Conservation (phyloP, 92 coral and sea anemone genomes). For the Palythoa grandiflora region DNA sequence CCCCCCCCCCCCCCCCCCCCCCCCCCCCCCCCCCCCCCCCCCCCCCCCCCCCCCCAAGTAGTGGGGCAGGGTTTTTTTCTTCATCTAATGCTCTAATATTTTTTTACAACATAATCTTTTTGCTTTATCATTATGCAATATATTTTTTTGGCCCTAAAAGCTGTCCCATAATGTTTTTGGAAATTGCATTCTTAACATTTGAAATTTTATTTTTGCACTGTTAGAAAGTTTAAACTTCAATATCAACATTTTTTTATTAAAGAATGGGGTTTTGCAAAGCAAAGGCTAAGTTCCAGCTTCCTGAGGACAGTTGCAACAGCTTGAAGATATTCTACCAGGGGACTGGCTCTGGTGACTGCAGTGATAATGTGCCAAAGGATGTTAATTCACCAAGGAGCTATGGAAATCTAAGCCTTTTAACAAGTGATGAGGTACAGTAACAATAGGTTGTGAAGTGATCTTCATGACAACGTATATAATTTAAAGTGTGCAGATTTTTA, state of each 20-base stretch:
- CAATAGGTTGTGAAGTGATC: too few species aligned
- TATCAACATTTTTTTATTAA: neutral
- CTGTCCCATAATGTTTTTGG: too few species aligned
- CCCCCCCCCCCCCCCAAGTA: too few species aligned
- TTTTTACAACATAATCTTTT: too few species aligned
- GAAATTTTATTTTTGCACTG: neutral
- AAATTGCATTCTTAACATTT: neutral
- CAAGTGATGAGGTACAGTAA: constrained; percentile 35
- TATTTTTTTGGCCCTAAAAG: too few species aligned
- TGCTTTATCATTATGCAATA: too few species aligned
- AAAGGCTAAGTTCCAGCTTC: constrained; percentile 28
- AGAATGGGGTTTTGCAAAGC: constrained; percentile 45
- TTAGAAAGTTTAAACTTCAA: neutral
- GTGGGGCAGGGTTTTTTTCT: too few species aligned
- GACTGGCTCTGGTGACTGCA: neutral
- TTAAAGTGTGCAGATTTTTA: too few species aligned
- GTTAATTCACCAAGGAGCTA: neutral
- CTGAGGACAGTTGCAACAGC: constrained; percentile 19
- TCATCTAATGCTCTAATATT: too few species aligned
- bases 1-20: too few species aligned
- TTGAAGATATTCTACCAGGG: constrained; percentile 26
- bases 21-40: too few species aligned
- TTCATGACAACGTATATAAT: too few species aligned
- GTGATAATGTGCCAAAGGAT: neutral
- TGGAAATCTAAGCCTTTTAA: constrained; percentile 7